Conservation (phyloP, 2,888 invertebrate genomes). For the Plagodis pulveraria region DNA sequence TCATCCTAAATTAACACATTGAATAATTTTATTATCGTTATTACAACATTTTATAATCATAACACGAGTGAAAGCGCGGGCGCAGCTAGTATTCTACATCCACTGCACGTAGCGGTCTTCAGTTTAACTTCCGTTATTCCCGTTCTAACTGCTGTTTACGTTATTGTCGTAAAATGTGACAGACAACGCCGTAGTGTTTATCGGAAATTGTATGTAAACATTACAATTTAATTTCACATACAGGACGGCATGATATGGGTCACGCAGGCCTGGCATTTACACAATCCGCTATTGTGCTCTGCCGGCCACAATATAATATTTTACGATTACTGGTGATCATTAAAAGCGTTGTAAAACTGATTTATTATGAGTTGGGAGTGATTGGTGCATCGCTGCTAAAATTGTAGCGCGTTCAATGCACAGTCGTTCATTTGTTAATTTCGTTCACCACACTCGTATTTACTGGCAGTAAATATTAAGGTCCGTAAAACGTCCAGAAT, state of each 20-base stretch:
- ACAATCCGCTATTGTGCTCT: constrained; percentile 31
- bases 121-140: too few species aligned
- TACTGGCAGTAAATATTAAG: constrained; percentile 72
- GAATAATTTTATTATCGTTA: constrained; percentile 4
- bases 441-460: constrained; percentile 69
- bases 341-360: constrained; percentile 79
- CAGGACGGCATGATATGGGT: constrained; percentile 33
- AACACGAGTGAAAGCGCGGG: too few species aligned
- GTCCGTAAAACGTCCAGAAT: constrained; percentile 65
- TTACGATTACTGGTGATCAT: constrained; percentile 66
- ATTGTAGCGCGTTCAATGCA: constrained; percentile 72
- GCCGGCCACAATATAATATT: constrained; percentile 50
- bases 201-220: constrained; percentile 54
- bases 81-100: too few species aligned
- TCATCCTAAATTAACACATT: neutral
- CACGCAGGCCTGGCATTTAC: constrained; percentile 16
- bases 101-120: too few species aligned
- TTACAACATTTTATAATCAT: too few species aligned
- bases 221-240: constrained; percentile 46
- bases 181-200: constrained; percentile 40
- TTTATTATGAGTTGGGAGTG: constrained; percentile 66
- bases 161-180: constrained; percentile 43
- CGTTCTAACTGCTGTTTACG: constrained; percentile 20
- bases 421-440: constrained; percentile 79
- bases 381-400: constrained; percentile 67